Percentiles rank a stretch among this genome's conserved stretches.
Evolutionary conservation across 2,888 invertebrate species (phyloP).

Genomic region (Neoaliturus tenellus): DNA sequence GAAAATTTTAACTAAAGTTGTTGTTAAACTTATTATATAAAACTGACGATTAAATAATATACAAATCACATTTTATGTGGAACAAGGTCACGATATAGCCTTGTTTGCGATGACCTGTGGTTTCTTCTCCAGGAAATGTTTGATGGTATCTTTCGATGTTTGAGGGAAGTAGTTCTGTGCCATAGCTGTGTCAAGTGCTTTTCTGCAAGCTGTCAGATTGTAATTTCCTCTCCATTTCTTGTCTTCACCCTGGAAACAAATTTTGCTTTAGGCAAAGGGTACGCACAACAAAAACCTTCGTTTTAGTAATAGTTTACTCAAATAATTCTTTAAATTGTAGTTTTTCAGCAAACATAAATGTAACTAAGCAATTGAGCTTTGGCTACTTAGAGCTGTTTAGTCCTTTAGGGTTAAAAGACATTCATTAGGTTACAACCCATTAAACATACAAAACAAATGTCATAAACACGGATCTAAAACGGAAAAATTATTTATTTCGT

Average conservation of each 20-base stretch:
- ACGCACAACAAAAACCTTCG: no score
- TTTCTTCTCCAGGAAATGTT: slow-evolving; percentile 33
- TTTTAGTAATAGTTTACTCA: no score
- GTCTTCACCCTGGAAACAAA: slow-evolving; percentile 79
- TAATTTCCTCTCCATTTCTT: slow-evolving; percentile 77
- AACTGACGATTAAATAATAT: not conserved
- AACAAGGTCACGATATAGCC: slow-evolving; percentile 9
- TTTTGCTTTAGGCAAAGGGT: not conserved
- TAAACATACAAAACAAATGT: no score
- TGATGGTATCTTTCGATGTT: slow-evolving; percentile 48
- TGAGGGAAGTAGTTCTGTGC: slow-evolving; percentile 75
- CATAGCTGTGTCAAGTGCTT: slow-evolving; percentile 75
- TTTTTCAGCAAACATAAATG: no score
- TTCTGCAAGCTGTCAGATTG: slow-evolving; percentile 79
- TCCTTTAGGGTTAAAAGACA: no score
- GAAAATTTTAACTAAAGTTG: not conserved
- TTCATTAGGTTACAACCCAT: no score
- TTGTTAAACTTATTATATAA: not conserved
- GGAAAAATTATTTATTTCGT: no score
- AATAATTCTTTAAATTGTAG: no score
- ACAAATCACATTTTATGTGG: not conserved
- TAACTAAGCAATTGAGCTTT: no score
- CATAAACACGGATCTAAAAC: no score
- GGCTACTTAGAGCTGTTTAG: no score
- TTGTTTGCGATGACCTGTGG: not conserved